Evolutionary conservation across 2,888 invertebrate species (phyloP).

Genomic region (Parnassius mnemosyne): DNA sequence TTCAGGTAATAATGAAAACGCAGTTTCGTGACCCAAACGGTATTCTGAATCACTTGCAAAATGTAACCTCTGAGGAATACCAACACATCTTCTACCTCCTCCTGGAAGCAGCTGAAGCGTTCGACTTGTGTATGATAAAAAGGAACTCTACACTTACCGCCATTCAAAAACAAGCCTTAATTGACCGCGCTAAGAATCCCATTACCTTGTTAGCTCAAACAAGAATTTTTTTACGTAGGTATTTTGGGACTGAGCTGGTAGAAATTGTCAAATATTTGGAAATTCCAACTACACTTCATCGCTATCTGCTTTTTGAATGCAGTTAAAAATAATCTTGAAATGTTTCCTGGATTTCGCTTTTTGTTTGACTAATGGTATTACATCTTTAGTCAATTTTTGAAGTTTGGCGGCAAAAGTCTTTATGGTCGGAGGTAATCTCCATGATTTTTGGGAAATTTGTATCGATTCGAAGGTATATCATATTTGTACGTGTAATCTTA

Average conservation of each 20-base stretch:
- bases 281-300: slow-evolving; percentile 83
- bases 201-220: slow-evolving; percentile 84
- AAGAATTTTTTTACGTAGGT: slow-evolving; percentile 80
- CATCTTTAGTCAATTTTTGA: slow-evolving; percentile 33
- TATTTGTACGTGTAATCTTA: no score
- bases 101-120: slow-evolving; percentile 87
- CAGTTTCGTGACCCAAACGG: slow-evolving; percentile 92
- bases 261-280: slow-evolving; percentile 81
- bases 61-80: slow-evolving; percentile 73
- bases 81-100: slow-evolving; percentile 83
- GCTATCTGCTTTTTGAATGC: slow-evolving; percentile 85
- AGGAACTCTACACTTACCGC: slow-evolving; percentile 84
- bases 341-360: slow-evolving; percentile 34
- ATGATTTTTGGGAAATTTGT: slow-evolving; percentile 6
- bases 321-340: slow-evolving; percentile 53
- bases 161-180: slow-evolving; percentile 83
- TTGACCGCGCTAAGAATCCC: slow-evolving; percentile 84
- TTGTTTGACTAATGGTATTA: slow-evolving; percentile 36
- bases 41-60: slow-evolving; percentile 88
- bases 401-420: slow-evolving; percentile 13
- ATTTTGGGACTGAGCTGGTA: slow-evolving; percentile 80
- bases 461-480: no score
- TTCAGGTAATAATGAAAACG: slow-evolving; percentile 88
- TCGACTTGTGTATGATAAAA: slow-evolving; percentile 89
- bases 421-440: slow-evolving; percentile 6